A percentile compares a stretch with the other conserved stretches of the same genome.
Evolutionary conservation across 2,888 invertebrate genomes (phyloP).

Genomic region (Parapristionchus giblindavisi): DNA sequence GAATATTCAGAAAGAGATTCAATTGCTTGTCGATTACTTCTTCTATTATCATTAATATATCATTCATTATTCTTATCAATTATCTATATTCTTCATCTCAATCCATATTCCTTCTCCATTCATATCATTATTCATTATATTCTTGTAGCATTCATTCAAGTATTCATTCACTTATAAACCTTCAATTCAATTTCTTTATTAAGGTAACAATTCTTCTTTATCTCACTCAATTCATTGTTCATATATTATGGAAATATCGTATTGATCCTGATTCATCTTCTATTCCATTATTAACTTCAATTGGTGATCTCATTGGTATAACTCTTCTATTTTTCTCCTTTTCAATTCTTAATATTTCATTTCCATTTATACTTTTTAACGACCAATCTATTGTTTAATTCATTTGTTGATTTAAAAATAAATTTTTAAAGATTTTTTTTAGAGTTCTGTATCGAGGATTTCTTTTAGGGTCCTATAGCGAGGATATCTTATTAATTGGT

Average conservation of each 20-base stretch:
- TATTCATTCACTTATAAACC: conserved; percentile 18
- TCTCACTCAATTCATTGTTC: conserved; percentile 60
- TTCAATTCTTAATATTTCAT: conserved; percentile 13
- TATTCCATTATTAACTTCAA: conserved; percentile 64
- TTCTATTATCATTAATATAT: conserved; percentile 57
- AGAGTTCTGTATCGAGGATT: too few species aligned
- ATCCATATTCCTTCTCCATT: conserved; percentile 43
- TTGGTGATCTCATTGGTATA: conserved; percentile 46
- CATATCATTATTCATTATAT: conserved; percentile 49
- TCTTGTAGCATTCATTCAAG: conserved; percentile 51
- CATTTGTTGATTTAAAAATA: too few species aligned
- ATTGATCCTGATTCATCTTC: conserved; percentile 65
- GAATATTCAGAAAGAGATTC: conserved; percentile 58
- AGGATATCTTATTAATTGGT: too few species aligned
- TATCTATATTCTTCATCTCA: conserved; percentile 49
- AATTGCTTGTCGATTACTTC: conserved; percentile 52
- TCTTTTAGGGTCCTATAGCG: too few species aligned
- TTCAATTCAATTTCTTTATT: background rate
- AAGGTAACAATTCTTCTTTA: conserved; percentile 62
- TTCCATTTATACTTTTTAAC: too few species aligned
- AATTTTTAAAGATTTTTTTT: too few species aligned
- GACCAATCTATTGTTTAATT: too few species aligned
- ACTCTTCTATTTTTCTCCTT: conserved; percentile 30
- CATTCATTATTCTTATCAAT: conserved; percentile 58
- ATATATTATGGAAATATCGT: conserved; percentile 57